Evolutionary conservation across 2,797 vertebrate species (phyloP).

Genomic region (Myripristis murdjan): DNA sequence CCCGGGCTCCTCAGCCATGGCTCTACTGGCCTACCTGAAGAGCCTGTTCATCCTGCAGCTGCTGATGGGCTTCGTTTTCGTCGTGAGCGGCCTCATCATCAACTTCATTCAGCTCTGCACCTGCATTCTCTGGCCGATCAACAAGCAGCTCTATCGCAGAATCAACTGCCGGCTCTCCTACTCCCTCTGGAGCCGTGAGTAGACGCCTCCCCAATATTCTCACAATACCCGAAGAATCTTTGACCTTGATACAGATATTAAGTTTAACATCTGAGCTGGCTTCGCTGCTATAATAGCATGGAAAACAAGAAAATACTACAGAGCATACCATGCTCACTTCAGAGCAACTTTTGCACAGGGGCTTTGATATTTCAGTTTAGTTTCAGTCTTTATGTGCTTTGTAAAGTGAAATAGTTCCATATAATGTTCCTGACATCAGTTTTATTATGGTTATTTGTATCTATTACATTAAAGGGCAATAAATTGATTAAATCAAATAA

Average conservation of each 20-base stretch:
- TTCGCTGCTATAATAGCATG: too few relatives aligned
- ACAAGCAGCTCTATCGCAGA: constrained; percentile 95
- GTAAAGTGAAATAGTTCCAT: too few relatives aligned
- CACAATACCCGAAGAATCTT: neutral
- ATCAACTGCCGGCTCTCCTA: constrained; percentile 97
- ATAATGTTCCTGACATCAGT: too few relatives aligned
- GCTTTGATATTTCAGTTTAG: neutral
- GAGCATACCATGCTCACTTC: too few relatives aligned
- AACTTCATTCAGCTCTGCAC: constrained; percentile 98
- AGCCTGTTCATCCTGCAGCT: constrained; percentile 97
- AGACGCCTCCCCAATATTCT: neutral
- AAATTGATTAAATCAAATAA: too few relatives aligned
- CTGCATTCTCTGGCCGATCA: constrained; percentile 94
- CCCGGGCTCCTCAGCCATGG: constrained; percentile 83
- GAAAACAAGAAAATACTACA: too few relatives aligned
- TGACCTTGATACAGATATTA: too few relatives aligned
- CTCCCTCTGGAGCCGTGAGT: constrained; percentile 99
- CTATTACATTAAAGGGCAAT: too few relatives aligned
- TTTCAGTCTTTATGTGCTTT: too few relatives aligned
- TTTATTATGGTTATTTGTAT: too few relatives aligned
- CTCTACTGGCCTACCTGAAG: constrained; percentile 94
- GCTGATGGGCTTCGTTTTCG: constrained; percentile 97
- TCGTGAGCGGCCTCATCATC: constrained; percentile 97
- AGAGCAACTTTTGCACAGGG: too few relatives aligned
- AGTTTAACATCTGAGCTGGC: too few relatives aligned